These are phyloP conservation scores for Drosophila asahinai DNA, from an alignment of 1,140 invertebrate species.

Conservation along the genomic window DNA sequence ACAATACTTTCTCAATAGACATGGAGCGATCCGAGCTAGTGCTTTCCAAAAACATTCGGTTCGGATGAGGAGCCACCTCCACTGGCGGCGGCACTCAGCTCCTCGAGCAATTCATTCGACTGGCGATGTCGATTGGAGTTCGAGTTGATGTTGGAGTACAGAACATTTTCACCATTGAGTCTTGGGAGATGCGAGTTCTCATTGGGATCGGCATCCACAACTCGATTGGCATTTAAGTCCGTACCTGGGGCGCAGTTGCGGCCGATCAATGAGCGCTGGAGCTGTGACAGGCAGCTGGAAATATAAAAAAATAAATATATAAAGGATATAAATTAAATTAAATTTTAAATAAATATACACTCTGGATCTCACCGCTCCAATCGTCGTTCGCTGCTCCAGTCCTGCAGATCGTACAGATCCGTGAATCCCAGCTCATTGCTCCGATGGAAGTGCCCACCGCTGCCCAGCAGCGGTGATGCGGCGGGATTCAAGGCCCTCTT, in stretches of 20 bases:
- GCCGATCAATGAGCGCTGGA: constrained; percentile 75
- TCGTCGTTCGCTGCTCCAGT: constrained; percentile 47
- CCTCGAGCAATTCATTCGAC: constrained; percentile 76
- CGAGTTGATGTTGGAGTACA: constrained; percentile 42
- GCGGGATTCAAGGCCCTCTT: constrained; percentile 86
- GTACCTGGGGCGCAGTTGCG: constrained; percentile 43
- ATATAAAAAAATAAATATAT: background rate
- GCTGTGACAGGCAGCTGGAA: constrained; percentile 85
- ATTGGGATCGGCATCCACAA: constrained; percentile 29
- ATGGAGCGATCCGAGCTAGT: constrained; percentile 34
- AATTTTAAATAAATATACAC: background rate
- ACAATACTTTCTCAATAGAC: background rate
- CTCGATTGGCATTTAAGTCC: constrained; percentile 46
- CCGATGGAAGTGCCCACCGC: constrained; percentile 45
- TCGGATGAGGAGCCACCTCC: constrained; percentile 42
- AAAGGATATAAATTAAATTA: too few relatives aligned
- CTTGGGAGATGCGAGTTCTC: constrained; percentile 27
- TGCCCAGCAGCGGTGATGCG: constrained; percentile 44
- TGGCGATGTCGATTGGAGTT: constrained; percentile 62
- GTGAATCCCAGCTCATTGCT: constrained; percentile 51
- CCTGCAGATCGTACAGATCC: constrained; percentile 68
- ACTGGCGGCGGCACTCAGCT: constrained; percentile 47
- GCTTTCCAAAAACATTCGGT: constrained; percentile 71
- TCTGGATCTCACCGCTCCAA: constrained; percentile 66
- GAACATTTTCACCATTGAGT: constrained; percentile 41